phyloP scores from a whole-genome alignment of 2,113 vertebrate genomes.

The Pitta sordida region DNA sequence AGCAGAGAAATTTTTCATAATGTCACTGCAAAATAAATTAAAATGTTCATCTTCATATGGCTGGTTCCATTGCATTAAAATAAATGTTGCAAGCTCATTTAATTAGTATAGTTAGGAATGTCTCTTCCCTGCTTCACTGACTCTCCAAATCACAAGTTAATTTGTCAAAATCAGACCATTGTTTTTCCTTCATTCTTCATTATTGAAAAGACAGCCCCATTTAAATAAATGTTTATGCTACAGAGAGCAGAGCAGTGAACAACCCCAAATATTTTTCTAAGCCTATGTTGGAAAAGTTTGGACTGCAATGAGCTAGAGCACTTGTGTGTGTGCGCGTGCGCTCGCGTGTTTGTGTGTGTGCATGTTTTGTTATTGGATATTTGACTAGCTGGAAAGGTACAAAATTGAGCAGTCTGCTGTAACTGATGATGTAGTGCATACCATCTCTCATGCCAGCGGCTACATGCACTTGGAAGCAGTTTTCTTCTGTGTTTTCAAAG shows the following conservation, averaged over 20 bases:
- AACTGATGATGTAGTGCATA: slow-evolving; percentile 62
- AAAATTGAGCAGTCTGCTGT: slow-evolving; percentile 66
- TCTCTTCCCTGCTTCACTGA: slow-evolving; percentile 85
- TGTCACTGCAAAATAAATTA: slow-evolving; percentile 87
- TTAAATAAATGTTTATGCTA: slow-evolving; percentile 90
- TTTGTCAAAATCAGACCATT: slow-evolving; percentile 90
- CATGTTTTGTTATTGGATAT: slow-evolving; percentile 64
- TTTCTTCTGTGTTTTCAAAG: slow-evolving; percentile 75
- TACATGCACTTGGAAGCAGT: slow-evolving; percentile 66
- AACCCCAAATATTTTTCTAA: slow-evolving; percentile 83
- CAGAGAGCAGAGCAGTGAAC: slow-evolving; percentile 78
- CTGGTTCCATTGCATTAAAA: slow-evolving; percentile 89
- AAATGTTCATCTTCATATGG: slow-evolving; percentile 90
- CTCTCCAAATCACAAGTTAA: slow-evolving; percentile 90
- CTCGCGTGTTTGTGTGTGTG: background rate
- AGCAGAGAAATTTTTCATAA: slow-evolving; percentile 85
- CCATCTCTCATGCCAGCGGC: slow-evolving; percentile 73
- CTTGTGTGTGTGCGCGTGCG: background rate
- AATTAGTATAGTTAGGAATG: slow-evolving; percentile 89
- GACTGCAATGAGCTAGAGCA: slow-evolving; percentile 2
- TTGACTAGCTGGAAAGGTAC: slow-evolving; percentile 66
- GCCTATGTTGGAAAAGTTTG: slow-evolving; percentile 70
- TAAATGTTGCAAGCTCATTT: slow-evolving; percentile 90
- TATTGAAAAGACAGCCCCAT: slow-evolving; percentile 83
- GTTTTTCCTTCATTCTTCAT: slow-evolving; percentile 90